Evolutionary conservation across 2,797 vertebrate genomes (phyloP).

Genomic region (Odontamblyopus lacepedii): DNA sequence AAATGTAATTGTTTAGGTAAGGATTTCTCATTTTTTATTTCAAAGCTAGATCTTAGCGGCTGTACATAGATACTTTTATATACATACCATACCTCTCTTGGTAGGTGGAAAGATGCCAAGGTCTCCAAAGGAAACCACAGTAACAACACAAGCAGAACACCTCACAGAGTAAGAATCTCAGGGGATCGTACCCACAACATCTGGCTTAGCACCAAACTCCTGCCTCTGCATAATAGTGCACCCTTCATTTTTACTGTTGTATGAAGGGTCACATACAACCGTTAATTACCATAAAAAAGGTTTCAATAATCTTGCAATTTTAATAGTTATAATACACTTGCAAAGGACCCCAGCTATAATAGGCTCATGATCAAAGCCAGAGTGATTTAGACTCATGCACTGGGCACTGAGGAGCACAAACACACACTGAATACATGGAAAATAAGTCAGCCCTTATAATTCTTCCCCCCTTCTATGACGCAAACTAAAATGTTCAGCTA

Average conservation of each 20-base stretch:
- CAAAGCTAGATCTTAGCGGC: not conserved
- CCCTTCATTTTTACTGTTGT: not conserved
- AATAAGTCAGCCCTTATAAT: not conserved
- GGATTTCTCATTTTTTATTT: not conserved
- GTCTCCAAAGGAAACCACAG: not conserved
- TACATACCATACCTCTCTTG: not conserved
- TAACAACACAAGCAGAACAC: not conserved
- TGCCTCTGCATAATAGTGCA: not conserved
- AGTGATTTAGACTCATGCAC: slow-evolving; percentile 2
- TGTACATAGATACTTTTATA: not conserved
- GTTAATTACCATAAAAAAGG: not conserved
- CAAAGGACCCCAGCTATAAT: not conserved
- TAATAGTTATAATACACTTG: not conserved
- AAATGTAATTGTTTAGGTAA: too few relatives aligned
- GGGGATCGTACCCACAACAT: not conserved
- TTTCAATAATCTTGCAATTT: not conserved
- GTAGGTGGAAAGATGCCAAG: not conserved
- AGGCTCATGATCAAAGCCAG: slow-evolving; percentile 21
- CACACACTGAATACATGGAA: not conserved
- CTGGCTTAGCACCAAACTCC: not conserved
- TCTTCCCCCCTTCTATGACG: not conserved
- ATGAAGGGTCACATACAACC: too few relatives aligned
- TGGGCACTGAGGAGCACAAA: slow-evolving; percentile 1
- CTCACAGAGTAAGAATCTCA: not conserved
- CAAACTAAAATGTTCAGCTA: not conserved